Conservation (phyloP, 2,797 vertebrate species). For the Pseudocheirus occidentalis region DNA sequence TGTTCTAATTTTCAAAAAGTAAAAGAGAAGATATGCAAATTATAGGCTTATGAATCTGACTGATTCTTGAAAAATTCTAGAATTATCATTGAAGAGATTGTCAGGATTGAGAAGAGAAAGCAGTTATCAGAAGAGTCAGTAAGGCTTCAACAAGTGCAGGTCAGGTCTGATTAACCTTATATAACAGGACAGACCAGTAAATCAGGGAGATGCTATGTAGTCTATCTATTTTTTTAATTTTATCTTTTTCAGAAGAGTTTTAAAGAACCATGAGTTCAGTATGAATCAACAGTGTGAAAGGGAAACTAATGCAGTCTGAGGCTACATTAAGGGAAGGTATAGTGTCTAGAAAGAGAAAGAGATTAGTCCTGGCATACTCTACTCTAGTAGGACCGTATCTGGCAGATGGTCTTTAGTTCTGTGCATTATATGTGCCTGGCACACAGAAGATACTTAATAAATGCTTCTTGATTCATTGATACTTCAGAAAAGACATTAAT, state of each 20-base stretch:
- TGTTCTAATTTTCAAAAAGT: no score
- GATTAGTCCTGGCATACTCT: not conserved
- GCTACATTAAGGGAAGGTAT: not conserved
- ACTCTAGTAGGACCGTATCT: not conserved
- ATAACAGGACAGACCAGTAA: not conserved
- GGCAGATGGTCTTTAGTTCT: not conserved
- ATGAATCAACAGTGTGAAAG: not conserved
- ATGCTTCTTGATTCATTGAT: not conserved
- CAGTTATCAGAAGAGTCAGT: not conserved
- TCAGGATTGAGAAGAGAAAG: not conserved
- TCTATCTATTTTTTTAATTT: not conserved
- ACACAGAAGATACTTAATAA: not conserved
- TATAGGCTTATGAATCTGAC: no score
- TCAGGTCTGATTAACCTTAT: not conserved
- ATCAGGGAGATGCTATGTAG: not conserved
- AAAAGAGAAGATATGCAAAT: no score
- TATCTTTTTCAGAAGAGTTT: not conserved
- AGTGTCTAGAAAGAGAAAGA: not conserved
- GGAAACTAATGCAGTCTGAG: not conserved
- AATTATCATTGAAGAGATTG: not conserved
- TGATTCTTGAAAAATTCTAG: no score
- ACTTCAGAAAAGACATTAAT: not conserved
- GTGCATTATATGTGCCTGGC: not conserved
- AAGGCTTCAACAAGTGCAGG: not conserved
- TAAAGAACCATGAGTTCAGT: not conserved